A percentile compares a stretch with the other conserved stretches of the same genome.
Conservation (phyloP, 2,888 invertebrate species). For the Aradus depressus region DNA sequence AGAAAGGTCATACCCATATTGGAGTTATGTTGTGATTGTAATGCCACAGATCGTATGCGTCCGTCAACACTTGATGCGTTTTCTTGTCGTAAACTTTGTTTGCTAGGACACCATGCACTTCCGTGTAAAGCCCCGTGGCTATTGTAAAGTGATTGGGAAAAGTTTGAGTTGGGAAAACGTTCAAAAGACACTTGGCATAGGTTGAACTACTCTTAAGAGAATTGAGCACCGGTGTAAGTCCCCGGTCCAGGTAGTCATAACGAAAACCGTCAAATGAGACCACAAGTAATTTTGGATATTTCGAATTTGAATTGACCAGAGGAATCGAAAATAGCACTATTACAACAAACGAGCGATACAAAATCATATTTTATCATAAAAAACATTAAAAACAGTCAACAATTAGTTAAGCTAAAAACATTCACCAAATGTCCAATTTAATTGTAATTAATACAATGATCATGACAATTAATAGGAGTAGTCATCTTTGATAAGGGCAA, state of each 20-base stretch:
- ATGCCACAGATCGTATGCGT: constrained; percentile 41
- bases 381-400: too few relatives aligned
- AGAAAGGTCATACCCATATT: constrained; percentile 50
- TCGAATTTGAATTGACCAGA: constrained; percentile 31
- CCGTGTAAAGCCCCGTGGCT: constrained; percentile 55
- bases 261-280: constrained; percentile 23
- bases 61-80: constrained; percentile 29
- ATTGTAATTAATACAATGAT: too few relatives aligned
- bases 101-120: constrained; percentile 56
- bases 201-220: constrained; percentile 45
- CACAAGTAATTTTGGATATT: constrained; percentile 35
- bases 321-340: too few relatives aligned
- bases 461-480: too few relatives aligned
- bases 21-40: constrained; percentile 45
- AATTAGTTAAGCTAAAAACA: too few relatives aligned
- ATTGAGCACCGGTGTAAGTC: constrained; percentile 46
- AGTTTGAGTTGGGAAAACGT: constrained; percentile 58
- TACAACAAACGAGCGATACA: too few relatives aligned
- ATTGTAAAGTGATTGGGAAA: constrained; percentile 64
- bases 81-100: constrained; percentile 47
- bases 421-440: too few relatives aligned
- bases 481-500: too few relatives aligned
- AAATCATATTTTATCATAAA: too few relatives aligned
- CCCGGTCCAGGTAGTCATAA: constrained; percentile 11
- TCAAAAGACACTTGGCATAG: constrained; percentile 46